Percentiles rank a stretch among this genome's conserved stretches.
Evolutionary conservation across 1,140 invertebrate species (phyloP).

Genomic region (Euglossa dilemma): DNA sequence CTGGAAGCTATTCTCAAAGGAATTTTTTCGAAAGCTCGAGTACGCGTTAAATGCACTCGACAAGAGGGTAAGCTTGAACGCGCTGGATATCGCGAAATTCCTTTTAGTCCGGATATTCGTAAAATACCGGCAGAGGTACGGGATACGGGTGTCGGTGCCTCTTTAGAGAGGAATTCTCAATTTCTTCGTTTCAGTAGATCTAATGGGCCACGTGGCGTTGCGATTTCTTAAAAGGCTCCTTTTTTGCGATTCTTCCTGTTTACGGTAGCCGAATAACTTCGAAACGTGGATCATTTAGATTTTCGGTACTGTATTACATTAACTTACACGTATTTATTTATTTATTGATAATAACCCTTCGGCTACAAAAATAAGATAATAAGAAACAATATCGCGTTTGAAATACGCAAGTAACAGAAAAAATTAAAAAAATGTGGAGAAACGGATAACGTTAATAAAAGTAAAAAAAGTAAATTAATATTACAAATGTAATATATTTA

Average conservation of each 20-base stretch:
- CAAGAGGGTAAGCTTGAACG: background rate
- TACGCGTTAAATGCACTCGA: background rate
- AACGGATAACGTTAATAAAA: no score
- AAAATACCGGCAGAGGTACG: background rate
- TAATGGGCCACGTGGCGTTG: background rate
- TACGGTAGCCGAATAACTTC: background rate
- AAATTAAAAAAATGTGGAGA: no score
- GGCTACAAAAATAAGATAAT: no score
- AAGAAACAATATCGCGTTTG: no score
- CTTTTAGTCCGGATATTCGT: background rate
- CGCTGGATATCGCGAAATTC: background rate
- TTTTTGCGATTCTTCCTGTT: background rate
- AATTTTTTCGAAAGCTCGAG: background rate
- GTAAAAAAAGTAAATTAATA: no score
- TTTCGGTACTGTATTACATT: no score
- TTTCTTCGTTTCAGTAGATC: background rate
- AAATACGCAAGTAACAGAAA: no score
- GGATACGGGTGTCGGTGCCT: background rate
- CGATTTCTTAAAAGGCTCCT: background rate
- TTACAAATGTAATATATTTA: no score
- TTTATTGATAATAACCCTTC: no score
- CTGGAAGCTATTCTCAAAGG: background rate
- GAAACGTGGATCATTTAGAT: no score
- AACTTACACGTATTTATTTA: no score
- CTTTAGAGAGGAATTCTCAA: constrained; percentile 24